Conservation (phyloP, 1,140 invertebrate species). For the Drosophila sechellia region DNA sequence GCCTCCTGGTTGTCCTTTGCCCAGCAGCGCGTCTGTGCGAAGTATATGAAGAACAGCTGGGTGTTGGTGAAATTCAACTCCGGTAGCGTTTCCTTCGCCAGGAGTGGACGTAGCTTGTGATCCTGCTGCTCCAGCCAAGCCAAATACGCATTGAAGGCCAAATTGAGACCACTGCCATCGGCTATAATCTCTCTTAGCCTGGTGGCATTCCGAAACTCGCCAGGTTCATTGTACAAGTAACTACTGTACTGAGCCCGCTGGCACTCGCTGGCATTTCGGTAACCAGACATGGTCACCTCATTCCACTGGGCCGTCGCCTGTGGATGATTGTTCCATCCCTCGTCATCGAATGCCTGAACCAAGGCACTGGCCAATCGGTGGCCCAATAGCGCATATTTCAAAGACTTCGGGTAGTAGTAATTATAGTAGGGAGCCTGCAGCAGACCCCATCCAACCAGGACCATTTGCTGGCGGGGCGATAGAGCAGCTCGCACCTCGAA, state of each 20-base stretch:
- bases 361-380: conserved; percentile 97
- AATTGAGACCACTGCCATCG: conserved; percentile 87
- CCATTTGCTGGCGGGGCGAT: conserved; percentile 92
- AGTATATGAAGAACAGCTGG: conserved; percentile 91
- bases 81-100: conserved; percentile 61
- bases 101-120: conserved; percentile 18
- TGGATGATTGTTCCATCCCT: conserved; percentile 91
- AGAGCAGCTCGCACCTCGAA: conserved; percentile 58
- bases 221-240: conserved; percentile 62
- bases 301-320: conserved; percentile 92
- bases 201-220: conserved; percentile 87
- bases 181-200: conserved; percentile 90
- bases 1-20: conserved; percentile 39
- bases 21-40: conserved; percentile 86
- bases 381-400: conserved; percentile 98
- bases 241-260: conserved; percentile 95
- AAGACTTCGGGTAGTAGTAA: conserved; percentile 92
- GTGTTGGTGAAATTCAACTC: conserved; percentile 76
- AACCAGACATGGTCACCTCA: conserved; percentile 94
- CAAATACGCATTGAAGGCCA: conserved; percentile 86
- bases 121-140: conserved; percentile 69
- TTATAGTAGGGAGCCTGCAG: conserved; percentile 97
- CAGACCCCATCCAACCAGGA: conserved; percentile 96
- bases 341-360: conserved; percentile 97
- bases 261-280: conserved; percentile 94